These are phyloP conservation scores for Glandiceps talaboti DNA, from an alignment of 53 echinoderm and acorn worm genomes.

Conservation along the genomic window DNA sequence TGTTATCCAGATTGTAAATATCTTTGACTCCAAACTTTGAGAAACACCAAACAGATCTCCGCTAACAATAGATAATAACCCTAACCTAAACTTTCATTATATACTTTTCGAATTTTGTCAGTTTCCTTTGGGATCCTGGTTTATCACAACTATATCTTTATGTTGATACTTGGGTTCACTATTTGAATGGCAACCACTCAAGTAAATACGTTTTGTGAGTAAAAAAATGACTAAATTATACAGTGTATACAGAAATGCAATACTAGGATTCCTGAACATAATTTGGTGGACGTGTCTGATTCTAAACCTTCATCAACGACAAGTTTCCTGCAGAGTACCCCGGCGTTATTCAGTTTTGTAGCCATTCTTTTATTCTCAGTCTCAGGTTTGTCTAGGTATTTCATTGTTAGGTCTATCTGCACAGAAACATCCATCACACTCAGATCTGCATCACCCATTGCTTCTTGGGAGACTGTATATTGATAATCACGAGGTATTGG, in stretches of 20 bases:
- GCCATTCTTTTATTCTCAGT: background rate
- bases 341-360: background rate
- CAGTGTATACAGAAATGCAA: background rate
- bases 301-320: background rate
- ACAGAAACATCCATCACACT: background rate
- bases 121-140: background rate
- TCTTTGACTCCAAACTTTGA: background rate
- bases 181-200: background rate
- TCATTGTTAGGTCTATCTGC: background rate
- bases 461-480: background rate
- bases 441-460: background rate
- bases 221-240: no score
- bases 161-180: background rate
- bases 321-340: no score
- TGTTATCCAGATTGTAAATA: background rate
- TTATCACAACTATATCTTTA: background rate
- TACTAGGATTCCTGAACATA: background rate
- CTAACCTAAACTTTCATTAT: background rate
- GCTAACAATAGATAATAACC: background rate
- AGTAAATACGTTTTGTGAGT: background rate
- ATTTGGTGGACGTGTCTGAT: background rate
- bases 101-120: background rate
- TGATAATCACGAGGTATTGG: background rate
- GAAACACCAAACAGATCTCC: background rate
- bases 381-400: background rate